Base-by-base conservation (phyloP, 1,140 invertebrate genomes). In the Neodiprion fabricii region DNA sequence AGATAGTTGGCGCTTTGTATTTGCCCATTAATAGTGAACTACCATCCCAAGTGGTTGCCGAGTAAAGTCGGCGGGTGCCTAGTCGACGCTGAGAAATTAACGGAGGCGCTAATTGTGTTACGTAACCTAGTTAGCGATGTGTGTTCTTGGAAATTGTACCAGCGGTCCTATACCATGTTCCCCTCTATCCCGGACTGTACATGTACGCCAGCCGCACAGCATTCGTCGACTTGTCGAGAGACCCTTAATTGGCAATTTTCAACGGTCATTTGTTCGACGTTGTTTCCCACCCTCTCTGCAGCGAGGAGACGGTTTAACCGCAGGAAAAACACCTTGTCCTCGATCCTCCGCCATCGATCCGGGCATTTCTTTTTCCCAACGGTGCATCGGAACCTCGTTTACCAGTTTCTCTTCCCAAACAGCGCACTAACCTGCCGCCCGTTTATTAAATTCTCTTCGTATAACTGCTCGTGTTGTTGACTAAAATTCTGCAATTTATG, bases 11-110 rank as follows among this genome's bases (percentile, higher is more conserved):
- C 82, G 82, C 83, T 84, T 86, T 86, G 84, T 86, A 84, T 86
- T 86, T 84, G 85, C 85, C 85, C 83, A 86, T 86, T 86, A 85
- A 86, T 85, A 85, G 81, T 73, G 82, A 85, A 85, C 83, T 81
- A 85, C 84, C 82, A 82, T 82, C 79, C 79, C 75, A 78, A 61
- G 53, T 61, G 53, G 53, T 61, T 61, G 53, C 53, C 53, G 53
- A 61, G 53, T 61, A 61, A 61, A 61, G 53, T 61, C 53, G 53
- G 77, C 77, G 78, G 81, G 78, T 84, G 80, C 80, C 79, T 81
- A 80, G 79, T 80, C 76, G 79, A 77, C 76, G 81, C 77, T 84
- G 84, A 85, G 84, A 85, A 86, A 85, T 86, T 85, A 85, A 81
- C 79, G 77, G 81, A 83, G 78, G 81, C 82, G 83, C 83, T 85